Evolutionary conservation across 2,797 vertebrate species (phyloP), one percentile per base, ranked within the genome.

Genomic region (Pelodytes ibericus): DNA sequence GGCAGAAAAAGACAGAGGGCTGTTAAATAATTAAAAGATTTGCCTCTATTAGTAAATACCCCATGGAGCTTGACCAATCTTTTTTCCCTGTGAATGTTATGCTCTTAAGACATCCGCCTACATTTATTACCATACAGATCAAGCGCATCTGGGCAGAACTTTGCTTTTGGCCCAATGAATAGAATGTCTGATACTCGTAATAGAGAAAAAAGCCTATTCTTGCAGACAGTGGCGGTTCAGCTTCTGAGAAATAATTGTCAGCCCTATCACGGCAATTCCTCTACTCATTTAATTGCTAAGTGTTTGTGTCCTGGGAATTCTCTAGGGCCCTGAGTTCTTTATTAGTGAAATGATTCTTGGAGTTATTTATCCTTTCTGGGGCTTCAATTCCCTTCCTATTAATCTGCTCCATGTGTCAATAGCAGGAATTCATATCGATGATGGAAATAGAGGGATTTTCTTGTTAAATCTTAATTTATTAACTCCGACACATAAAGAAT

Each of bases 201-300:
- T 36, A 60, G 69, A 72, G 59, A 66, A 71, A 73, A 53, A 66
- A 66, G 41, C 49, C 33, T 22, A 33, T 77, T 71, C 59, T 62
- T 29, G 13, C 20, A 26, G 68, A 65, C 13, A 10, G 25, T 22
- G 20, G 26, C 57, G 39, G 36, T 72, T 59, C 53, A 33, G 33
- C 47, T 71, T 39, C 68, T 53, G 62, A 53, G 64, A 31, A 78
- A 67, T 78, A 78, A 78, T 78, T 78, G 69, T 63, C 69, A 78
- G 69, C 61, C 61, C 75, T 72, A 72, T 78, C 69, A 72, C 69
- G 25, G 61, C 31, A 33, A 58, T 72, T 79, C 62, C 70, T 79
- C 63, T 29, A 57, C 71, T 79, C 64, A 18, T 79, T 79, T 79
- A 79, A 79, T 79, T 79, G 64, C 77, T 79, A 73, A 73, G 77